Evolutionary conservation across 2,113 vertebrate species (phyloP).

Genomic region (Ammospiza nelsoni): DNA sequence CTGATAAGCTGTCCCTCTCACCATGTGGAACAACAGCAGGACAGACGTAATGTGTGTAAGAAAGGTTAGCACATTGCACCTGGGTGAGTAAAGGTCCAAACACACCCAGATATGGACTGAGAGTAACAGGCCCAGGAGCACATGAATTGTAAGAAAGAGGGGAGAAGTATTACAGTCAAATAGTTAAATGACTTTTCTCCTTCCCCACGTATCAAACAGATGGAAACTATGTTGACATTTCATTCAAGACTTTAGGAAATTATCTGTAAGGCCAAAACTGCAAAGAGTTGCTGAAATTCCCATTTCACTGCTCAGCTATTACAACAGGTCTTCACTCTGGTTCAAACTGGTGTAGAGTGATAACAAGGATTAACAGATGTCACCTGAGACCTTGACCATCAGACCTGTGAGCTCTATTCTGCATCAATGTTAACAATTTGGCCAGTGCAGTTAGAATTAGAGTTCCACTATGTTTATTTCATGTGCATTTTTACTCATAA

Average conservation of each 20-base stretch:
- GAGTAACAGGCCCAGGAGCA: neutral
- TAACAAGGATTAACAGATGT: neutral
- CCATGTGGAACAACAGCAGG: neutral
- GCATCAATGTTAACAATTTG: neutral
- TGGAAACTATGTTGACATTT: neutral
- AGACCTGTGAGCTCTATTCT: neutral
- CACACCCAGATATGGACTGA: neutral
- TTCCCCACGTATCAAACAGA: neutral
- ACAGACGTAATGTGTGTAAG: rapidly evolving
- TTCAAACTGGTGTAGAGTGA: neutral
- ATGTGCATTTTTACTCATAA: neutral
- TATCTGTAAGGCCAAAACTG: neutral
- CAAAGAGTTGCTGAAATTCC: neutral
- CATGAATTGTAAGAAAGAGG: neutral
- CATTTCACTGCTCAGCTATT: neutral
- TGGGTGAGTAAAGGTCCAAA: neutral
- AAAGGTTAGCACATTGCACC: neutral
- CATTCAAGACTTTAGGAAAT: neutral
- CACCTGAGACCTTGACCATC: neutral
- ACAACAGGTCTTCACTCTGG: neutral
- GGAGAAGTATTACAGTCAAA: neutral
- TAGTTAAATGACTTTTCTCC: neutral
- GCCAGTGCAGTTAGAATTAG: neutral
- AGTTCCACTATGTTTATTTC: neutral
- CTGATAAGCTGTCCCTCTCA: slow-evolving; percentile 29